Evolutionary conservation across 2,113 vertebrate species (phyloP).

Genomic region (Corythoichthys haematopterus): DNA sequence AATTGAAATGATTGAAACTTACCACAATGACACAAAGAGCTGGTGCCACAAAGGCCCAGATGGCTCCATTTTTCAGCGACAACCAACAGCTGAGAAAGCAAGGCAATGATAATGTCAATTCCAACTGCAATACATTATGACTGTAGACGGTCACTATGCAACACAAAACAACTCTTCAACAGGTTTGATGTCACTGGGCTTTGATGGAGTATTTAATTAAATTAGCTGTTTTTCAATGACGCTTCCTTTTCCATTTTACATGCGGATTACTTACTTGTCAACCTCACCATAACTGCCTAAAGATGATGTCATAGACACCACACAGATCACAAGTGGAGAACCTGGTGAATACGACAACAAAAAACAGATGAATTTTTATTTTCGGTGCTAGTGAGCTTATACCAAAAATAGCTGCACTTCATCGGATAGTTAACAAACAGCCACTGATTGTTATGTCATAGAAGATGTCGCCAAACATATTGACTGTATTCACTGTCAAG

Average conservation of each 20-base stretch:
- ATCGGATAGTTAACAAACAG: not conserved
- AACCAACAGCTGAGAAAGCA: constrained; percentile 86
- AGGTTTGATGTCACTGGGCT: constrained; percentile 11
- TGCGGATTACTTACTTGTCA: constrained; percentile 76
- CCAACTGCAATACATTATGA: constrained; percentile 1
- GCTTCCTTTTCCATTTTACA: not conserved
- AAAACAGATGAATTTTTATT: not conserved
- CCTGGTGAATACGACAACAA: constrained; percentile 66
- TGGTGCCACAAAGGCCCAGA: constrained; percentile 98
- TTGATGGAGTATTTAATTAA: constrained; percentile 10
- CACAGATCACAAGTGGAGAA: constrained; percentile 82
- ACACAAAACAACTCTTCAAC: constrained; percentile 11
- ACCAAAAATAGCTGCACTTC: not conserved
- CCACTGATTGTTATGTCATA: not conserved
- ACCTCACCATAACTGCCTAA: constrained; percentile 81
- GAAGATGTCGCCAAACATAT: not conserved
- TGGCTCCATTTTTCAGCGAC: constrained; percentile 80
- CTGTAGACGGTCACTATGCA: constrained; percentile 10
- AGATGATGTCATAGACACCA: constrained; percentile 80
- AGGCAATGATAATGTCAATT: not conserved
- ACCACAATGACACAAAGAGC: constrained; percentile 88
- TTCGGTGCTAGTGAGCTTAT: too few species aligned
- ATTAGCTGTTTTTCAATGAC: not conserved
- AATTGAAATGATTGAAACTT: not conserved
- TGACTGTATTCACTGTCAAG: not conserved